These are phyloP conservation scores for Hemibagrus guttatus DNA, from an alignment of 2,797 vertebrate genomes.

Conservation along the genomic window DNA sequence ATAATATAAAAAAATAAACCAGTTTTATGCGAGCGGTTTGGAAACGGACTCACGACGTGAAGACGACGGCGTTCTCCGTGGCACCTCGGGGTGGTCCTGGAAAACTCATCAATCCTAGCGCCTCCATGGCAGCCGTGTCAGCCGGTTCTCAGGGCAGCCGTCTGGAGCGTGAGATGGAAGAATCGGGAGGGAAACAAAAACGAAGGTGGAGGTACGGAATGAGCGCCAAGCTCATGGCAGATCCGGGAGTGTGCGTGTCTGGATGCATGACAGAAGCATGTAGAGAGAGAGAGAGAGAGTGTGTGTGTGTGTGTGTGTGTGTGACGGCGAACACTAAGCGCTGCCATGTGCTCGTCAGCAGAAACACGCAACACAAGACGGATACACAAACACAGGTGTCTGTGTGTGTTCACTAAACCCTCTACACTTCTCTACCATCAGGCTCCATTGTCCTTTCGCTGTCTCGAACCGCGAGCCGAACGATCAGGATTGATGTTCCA, in stretches of 20 bases:
- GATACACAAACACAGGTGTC: background rate
- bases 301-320: slow-evolving; percentile 42
- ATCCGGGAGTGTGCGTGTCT: background rate
- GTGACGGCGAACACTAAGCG: slow-evolving; percentile 67
- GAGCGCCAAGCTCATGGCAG: slow-evolving; percentile 25
- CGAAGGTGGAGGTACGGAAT: slow-evolving; percentile 4
- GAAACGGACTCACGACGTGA: background rate
- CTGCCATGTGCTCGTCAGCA: slow-evolving; percentile 67
- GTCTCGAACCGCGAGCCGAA: background rate
- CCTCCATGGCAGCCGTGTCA: slow-evolving; percentile 30
- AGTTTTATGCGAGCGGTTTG: background rate
- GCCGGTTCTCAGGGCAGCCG: slow-evolving; percentile 15
- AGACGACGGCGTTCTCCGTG: background rate
- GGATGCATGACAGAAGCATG: background rate
- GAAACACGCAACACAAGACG: background rate
- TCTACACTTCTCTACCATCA: background rate
- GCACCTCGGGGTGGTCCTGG: slow-evolving; percentile 43
- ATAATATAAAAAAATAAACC: background rate
- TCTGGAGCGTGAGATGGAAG: slow-evolving; percentile 17
- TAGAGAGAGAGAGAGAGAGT: background rate
- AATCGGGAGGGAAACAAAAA: slow-evolving; percentile 8
- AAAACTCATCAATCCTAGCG: slow-evolving; percentile 38
- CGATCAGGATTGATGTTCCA: background rate
- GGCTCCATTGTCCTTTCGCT: too few relatives aligned
- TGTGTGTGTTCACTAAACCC: background rate